phyloP scores from a whole-genome alignment of 1,140 invertebrate genomes.

The Drosophila triauraria region DNA sequence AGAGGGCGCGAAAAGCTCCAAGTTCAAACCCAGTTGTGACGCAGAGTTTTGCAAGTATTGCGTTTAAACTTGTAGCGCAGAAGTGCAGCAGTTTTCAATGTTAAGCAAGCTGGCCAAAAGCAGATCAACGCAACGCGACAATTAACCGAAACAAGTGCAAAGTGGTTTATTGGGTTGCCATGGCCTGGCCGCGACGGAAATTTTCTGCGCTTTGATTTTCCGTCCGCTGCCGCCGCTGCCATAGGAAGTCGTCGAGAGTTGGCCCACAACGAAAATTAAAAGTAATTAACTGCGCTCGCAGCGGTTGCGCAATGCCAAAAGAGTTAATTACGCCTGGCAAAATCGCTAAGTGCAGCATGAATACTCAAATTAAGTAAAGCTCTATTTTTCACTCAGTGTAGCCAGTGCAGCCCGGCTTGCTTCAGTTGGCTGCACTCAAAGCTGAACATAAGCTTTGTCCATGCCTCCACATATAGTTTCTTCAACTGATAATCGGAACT shows the following conservation, averaged over 20 bases:
- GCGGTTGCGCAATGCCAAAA: conserved; percentile 56
- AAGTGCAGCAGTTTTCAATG: conserved; percentile 65
- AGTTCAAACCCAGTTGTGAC: conserved; percentile 47
- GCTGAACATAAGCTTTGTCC: conserved; percentile 11
- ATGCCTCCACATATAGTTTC: conserved; percentile 23
- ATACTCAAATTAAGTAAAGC: conserved; percentile 30
- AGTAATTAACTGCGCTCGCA: conserved; percentile 60
- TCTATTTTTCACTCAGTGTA: conserved; percentile 24
- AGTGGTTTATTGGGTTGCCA: conserved; percentile 58
- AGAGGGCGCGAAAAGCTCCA: conserved; percentile 45
- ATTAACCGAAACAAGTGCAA: conserved; percentile 51
- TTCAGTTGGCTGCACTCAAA: conserved; percentile 29
- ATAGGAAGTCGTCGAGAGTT: conserved; percentile 65
- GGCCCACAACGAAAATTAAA: conserved; percentile 73
- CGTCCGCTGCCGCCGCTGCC: conserved; percentile 16
- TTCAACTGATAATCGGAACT: conserved; percentile 35
- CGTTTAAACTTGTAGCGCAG: conserved; percentile 23
- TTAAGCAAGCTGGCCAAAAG: conserved; percentile 39
- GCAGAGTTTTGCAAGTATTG: conserved; percentile 31
- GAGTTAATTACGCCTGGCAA: conserved; percentile 46
- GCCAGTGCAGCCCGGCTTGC: conserved; percentile 3
- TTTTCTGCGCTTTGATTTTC: conserved; percentile 50
- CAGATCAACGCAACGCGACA: conserved; percentile 34
- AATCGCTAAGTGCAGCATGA: conserved; percentile 6
- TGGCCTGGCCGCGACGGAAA: conserved; percentile 40